Base-by-base conservation (phyloP, 2,888 invertebrate genomes). In the Pasiphila rectangulata region DNA sequence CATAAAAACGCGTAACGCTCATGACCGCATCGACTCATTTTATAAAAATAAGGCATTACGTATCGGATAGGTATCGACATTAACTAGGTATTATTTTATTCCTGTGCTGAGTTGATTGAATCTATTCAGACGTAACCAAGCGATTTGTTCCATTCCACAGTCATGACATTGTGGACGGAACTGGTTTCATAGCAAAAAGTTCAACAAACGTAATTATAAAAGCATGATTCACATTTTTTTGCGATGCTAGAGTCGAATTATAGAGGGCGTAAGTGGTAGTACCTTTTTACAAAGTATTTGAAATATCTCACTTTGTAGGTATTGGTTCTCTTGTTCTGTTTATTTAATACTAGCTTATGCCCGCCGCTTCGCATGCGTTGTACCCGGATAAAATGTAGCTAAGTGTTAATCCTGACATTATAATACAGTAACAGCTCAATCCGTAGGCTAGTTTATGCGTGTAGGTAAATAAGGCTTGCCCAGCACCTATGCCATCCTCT, bases 101-200 rank as follows among this genome's bases (percentile, higher is more conserved):
- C 20, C 29, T 29, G 23, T 30, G 12, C 13, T 10, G 5, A 38
- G 40, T 25, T 32, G 37, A 47, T 47, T 47, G 20, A 41, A 41
- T 41, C 13, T 27, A 37, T 24, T 44, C 40, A 49, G 37, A 42
- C 42, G 38, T 37, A 44, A 35, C 48, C 25, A 36, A 51, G 63
- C 58, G 60, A 61, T 61, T 61, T 52, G 60, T 63, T 56, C 43
- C 54, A 61, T 41, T 17, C 32, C 10, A 19, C 32, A 20, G 36
- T 41, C 78, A 73, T 78, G 79, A 72, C 74, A 70, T 69, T 73
- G 72, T 61, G 59, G 65, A 62, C 56, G 54, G 48, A 69, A 69
- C 68, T 62, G 63, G 65, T 44, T 50, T 51, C 23, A 25, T 10
- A 43, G 61, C 56, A 63, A 72, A 75, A 75, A 75, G 72, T 17